Evolutionary conservation across 1,140 invertebrate genomes (phyloP).

Genomic region (Coboldia fuscipes): DNA sequence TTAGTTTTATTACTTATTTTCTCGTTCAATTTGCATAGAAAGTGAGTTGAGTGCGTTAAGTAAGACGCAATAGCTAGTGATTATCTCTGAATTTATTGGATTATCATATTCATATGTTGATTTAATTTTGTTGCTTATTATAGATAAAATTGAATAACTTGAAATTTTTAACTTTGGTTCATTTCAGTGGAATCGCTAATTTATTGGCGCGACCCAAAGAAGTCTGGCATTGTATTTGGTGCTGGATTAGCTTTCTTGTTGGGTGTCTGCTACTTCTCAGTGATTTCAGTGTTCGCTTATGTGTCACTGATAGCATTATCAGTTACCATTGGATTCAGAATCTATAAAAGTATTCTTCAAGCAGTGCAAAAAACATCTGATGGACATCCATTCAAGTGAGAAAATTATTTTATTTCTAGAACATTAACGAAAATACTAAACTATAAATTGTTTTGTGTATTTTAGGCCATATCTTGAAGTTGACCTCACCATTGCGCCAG

Average conservation of each 20-base stretch:
- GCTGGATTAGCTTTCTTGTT: constrained; percentile 65
- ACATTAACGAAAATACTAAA: too few relatives aligned
- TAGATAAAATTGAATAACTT: constrained; percentile 1
- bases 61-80: constrained; percentile 2
- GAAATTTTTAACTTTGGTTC: constrained; percentile 11
- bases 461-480: constrained; percentile 66
- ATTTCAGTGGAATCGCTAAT: constrained; percentile 82
- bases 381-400: constrained; percentile 93
- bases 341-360: constrained; percentile 89
- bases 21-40: background rate
- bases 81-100: background rate
- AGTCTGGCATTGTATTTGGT: constrained; percentile 80
- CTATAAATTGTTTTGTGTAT: constrained; percentile 8
- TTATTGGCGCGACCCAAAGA: constrained; percentile 91
- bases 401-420: background rate
- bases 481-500: constrained; percentile 64
- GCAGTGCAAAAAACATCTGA: constrained; percentile 93
- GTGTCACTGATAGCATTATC: constrained; percentile 60
- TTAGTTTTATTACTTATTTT: constrained; percentile 3
- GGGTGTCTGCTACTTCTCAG: constrained; percentile 80
- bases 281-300: constrained; percentile 90
- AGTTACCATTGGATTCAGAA: constrained; percentile 74
- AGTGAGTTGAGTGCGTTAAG: constrained; percentile 1
- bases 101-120: background rate
- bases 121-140: background rate